These are phyloP conservation scores for Formica aserva DNA, from an alignment of 2,888 invertebrate genomes.

Conservation along the genomic window DNA sequence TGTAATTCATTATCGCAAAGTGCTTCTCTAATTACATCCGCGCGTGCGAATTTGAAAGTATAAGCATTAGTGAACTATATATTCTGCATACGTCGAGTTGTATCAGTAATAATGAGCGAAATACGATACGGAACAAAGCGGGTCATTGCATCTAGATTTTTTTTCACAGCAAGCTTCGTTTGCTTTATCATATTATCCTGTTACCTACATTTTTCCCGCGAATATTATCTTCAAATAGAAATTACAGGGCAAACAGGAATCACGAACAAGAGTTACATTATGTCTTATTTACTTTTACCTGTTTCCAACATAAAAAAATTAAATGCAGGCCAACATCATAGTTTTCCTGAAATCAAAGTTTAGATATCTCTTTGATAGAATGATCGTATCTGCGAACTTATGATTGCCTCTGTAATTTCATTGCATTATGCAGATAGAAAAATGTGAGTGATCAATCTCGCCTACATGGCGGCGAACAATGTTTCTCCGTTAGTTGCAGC, in stretches of 20 bases:
- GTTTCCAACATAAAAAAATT: neutral
- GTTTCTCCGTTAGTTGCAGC: conserved; percentile 45
- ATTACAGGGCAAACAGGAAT: neutral
- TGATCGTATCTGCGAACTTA: neutral
- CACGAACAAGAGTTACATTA: neutral
- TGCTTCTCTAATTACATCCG: conserved; percentile 19
- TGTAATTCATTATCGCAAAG: conserved; percentile 20
- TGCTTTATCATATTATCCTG: neutral
- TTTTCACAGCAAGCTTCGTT: neutral
- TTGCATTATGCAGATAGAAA: conserved; percentile 51
- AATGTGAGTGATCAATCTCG: conserved; percentile 63
- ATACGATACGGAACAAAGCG: neutral
- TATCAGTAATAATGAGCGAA: neutral
- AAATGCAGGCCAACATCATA: neutral
- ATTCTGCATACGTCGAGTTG: neutral
- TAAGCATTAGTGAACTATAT: neutral
- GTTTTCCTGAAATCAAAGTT: neutral
- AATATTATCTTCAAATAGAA: neutral
- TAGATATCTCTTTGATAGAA: neutral
- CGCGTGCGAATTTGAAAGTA: conserved; percentile 2
- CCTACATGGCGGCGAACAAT: conserved; percentile 52
- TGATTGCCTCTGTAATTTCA: neutral
- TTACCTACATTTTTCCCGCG: neutral
- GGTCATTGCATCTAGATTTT: neutral
- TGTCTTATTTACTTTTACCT: neutral